A percentile compares a stretch with the other conserved stretches of the same genome.
These are phyloP conservation scores for Linnaemya tessellans DNA, from an alignment of 2,888 invertebrate species.

Conservation along the genomic window DNA sequence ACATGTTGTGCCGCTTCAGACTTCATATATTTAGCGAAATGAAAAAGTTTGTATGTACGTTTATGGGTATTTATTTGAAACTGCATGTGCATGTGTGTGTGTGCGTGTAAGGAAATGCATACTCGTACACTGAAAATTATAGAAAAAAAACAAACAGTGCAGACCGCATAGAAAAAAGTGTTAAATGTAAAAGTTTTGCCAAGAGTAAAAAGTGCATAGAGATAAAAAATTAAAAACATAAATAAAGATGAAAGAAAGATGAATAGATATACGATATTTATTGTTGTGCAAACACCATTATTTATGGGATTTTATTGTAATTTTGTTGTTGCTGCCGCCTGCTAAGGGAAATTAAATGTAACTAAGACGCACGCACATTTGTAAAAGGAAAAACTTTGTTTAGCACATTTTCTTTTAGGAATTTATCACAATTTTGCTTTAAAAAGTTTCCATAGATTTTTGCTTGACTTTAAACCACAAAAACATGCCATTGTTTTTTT, in stretches of 20 bases:
- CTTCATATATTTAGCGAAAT: neutral
- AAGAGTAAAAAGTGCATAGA: neutral
- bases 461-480: neutral
- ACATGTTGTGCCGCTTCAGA: constrained; percentile 9
- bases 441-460: neutral
- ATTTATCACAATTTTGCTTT: neutral
- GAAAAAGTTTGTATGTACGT: neutral
- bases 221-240: constrained; percentile 35
- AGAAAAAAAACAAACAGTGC: constrained; percentile 6
- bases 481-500: neutral
- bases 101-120: constrained; percentile 33
- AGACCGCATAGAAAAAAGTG: constrained; percentile 56
- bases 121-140: constrained; percentile 30
- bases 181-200: constrained; percentile 55
- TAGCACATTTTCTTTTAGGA: neutral
- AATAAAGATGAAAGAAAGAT: constrained; percentile 30
- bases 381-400: neutral
- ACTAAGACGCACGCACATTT: neutral
- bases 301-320: constrained; percentile 42
- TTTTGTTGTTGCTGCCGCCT: neutral
- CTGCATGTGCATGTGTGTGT: neutral
- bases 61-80: neutral
- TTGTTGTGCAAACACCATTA: constrained; percentile 39
- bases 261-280: constrained; percentile 15
- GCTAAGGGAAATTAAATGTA: constrained; percentile 8